Evolutionary conservation across 2,888 invertebrate species (phyloP).

Genomic region (Scaptomyza tumidula): DNA sequence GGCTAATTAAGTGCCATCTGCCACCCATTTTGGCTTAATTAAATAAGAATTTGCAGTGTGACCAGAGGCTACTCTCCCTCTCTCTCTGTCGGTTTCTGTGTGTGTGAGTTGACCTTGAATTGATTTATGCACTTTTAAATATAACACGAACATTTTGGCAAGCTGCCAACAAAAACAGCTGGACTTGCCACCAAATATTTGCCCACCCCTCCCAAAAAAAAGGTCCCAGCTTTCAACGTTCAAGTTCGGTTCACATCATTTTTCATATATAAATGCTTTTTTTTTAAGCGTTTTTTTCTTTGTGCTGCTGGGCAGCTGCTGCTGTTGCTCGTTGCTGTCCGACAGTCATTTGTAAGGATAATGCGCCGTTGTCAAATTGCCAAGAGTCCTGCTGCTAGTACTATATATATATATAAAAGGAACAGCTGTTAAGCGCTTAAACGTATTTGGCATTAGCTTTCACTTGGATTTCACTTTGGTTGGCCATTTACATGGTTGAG

Average conservation of each 20-base stretch:
- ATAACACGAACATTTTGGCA: conserved; percentile 51
- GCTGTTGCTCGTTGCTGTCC: conserved; percentile 34
- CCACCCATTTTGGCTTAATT: conserved; percentile 53
- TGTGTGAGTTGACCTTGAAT: conserved; percentile 19
- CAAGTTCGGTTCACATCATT: conserved; percentile 56
- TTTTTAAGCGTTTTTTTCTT: conserved; percentile 5
- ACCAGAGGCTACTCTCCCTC: conserved; percentile 19
- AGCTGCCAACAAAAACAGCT: conserved; percentile 49
- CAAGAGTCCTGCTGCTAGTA: conserved; percentile 39
- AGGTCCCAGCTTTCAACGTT: neutral
- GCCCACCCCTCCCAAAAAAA: neutral
- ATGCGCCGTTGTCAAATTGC: conserved; percentile 76
- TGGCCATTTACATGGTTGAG: conserved; percentile 42
- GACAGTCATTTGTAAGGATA: conserved; percentile 69
- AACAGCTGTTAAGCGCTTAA: conserved; percentile 54
- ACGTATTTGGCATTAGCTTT: conserved; percentile 54
- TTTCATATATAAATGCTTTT: conserved; percentile 43
- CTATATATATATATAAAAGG: neutral
- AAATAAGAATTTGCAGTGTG: conserved; percentile 42
- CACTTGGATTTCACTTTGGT: conserved; percentile 37
- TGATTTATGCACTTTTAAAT: conserved; percentile 76
- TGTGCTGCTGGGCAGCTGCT: neutral
- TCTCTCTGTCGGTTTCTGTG: conserved; percentile 7
- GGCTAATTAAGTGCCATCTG: conserved; percentile 48
- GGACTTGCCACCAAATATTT: conserved; percentile 21